Evolutionary conservation across 2,797 vertebrate species (phyloP).

Genomic region (Clarias platycephalus): DNA sequence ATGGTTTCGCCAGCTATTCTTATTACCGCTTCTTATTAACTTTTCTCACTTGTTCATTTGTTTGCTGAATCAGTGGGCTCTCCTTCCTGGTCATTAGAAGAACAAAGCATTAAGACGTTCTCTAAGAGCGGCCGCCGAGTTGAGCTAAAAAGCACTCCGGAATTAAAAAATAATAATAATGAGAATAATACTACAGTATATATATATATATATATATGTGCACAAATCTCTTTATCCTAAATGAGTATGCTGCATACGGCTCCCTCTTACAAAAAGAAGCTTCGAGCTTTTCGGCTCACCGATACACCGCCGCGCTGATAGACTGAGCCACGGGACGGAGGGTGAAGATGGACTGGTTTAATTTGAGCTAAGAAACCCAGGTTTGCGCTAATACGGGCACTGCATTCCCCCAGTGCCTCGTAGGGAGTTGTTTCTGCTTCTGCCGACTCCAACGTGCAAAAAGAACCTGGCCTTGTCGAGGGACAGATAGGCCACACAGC

Average conservation of each 20-base stretch:
- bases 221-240: constrained; percentile 25
- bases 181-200: too few species aligned
- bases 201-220: too few species aligned
- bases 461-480: constrained; percentile 12
- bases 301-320: constrained; percentile 12
- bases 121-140: not conserved
- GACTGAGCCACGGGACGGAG: constrained; percentile 11
- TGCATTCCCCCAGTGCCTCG: constrained; percentile 17
- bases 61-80: constrained; percentile 16
- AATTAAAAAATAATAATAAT: too few species aligned
- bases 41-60: constrained; percentile 36
- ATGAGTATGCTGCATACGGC: constrained; percentile 11
- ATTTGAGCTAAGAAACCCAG: constrained; percentile 51
- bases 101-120: constrained; percentile 8
- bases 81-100: constrained; percentile 8
- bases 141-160: not conserved
- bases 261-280: constrained; percentile 30
- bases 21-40: constrained; percentile 32
- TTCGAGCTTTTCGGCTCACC: constrained; percentile 20
- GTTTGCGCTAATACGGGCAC: constrained; percentile 39
- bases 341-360: constrained; percentile 56
- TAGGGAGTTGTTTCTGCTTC: constrained; percentile 17
- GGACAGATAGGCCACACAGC: constrained; percentile 20
- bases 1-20: constrained; percentile 24
- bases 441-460: constrained; percentile 14